Evolutionary conservation across 2,888 invertebrate genomes (phyloP).

Genomic region (Rambutsinella grinnellia): DNA sequence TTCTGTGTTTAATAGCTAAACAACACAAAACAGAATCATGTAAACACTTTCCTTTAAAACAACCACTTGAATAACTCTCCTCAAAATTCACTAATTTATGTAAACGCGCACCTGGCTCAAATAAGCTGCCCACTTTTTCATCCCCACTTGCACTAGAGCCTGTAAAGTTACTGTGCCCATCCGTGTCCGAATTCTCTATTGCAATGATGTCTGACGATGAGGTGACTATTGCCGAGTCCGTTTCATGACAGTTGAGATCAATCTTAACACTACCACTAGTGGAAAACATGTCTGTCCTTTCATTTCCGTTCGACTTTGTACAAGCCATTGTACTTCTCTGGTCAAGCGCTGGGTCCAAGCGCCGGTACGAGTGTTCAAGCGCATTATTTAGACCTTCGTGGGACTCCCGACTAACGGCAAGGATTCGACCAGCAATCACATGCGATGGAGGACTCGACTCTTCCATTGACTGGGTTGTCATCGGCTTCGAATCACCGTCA

Average conservation of each 20-base stretch:
- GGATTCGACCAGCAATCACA: conserved; percentile 23
- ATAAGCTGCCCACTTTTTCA: conserved; percentile 62
- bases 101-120: conserved; percentile 57
- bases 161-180: conserved; percentile 56
- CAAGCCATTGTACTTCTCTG: conserved; percentile 22
- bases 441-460: conserved; percentile 49
- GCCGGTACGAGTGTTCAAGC: conserved; percentile 30
- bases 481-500: conserved; percentile 57
- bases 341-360: conserved; percentile 18
- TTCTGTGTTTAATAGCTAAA: conserved; percentile 43
- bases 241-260: conserved; percentile 67
- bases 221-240: conserved; percentile 66
- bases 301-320: conserved; percentile 28
- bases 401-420: conserved; percentile 20
- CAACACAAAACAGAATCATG: not conserved
- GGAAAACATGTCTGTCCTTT: conserved; percentile 48
- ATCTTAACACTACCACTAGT: conserved; percentile 61
- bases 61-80: not conserved
- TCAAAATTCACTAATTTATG: not conserved
- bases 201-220: conserved; percentile 66
- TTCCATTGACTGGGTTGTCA: conserved; percentile 59
- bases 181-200: conserved; percentile 59
- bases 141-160: conserved; percentile 59
- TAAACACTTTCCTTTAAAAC: not conserved
- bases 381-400: conserved; percentile 34